A percentile compares a stretch with the other conserved stretches of the same genome.
phyloP scores from a whole-genome alignment of 1,140 invertebrate genomes.

The Drosophila truncata region DNA sequence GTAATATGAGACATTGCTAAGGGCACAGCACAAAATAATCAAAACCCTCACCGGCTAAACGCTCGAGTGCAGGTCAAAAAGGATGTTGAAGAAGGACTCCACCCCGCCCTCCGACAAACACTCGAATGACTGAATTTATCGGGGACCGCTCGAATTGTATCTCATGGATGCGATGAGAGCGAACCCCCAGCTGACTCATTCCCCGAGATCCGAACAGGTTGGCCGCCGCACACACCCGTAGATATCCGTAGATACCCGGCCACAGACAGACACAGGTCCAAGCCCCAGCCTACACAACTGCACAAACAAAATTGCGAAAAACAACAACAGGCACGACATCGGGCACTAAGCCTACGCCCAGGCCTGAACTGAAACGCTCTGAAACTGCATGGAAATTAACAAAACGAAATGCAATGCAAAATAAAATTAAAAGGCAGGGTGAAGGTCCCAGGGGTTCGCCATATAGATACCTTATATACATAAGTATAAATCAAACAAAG shows the following conservation, averaged over 20 bases:
- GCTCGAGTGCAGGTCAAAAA: slow-evolving; percentile 48
- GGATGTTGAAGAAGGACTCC: slow-evolving; percentile 23
- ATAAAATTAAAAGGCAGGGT: slow-evolving; percentile 21
- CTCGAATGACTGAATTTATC: slow-evolving; percentile 6
- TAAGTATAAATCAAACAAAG: not conserved
- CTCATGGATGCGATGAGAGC: slow-evolving; percentile 43
- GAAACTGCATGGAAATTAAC: slow-evolving; percentile 53
- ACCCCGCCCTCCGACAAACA: slow-evolving; percentile 26
- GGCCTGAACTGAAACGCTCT: slow-evolving; percentile 37
- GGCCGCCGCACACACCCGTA: slow-evolving; percentile 32
- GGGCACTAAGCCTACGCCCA: slow-evolving; percentile 30
- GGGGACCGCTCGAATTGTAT: slow-evolving; percentile 35
- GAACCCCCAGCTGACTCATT: slow-evolving; percentile 47
- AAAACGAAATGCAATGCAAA: slow-evolving; percentile 39
- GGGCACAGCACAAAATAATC: slow-evolving; percentile 44
- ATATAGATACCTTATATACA: slow-evolving; percentile 20
- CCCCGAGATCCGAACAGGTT: slow-evolving; percentile 45
- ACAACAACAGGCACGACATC: slow-evolving; percentile 23
- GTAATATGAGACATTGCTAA: slow-evolving; percentile 50
- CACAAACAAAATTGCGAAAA: slow-evolving; percentile 51
- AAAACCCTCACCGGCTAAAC: slow-evolving; percentile 44
- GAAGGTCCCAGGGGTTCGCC: slow-evolving; percentile 4
- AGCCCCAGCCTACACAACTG: slow-evolving; percentile 44
- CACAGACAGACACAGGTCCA: slow-evolving; percentile 26
- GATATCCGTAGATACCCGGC: not conserved